A percentile compares a stretch with the other conserved stretches of the same genome.
Evolutionary conservation across 2,888 invertebrate genomes (phyloP).

Genomic region (Mesoligia furuncula): DNA sequence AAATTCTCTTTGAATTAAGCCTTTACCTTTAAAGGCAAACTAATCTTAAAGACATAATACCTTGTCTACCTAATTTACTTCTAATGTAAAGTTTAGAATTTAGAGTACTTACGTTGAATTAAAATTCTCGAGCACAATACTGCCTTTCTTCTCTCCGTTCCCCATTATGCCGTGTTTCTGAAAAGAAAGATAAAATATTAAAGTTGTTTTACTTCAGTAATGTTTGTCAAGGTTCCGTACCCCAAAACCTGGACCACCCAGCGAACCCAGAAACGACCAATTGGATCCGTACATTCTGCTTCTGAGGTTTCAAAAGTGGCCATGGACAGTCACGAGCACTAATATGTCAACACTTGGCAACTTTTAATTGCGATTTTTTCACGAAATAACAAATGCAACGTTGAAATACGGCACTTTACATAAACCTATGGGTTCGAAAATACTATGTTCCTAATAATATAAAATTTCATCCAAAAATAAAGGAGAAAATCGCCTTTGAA

Average conservation of each 20-base stretch:
- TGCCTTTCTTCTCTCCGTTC: slow-evolving; percentile 80
- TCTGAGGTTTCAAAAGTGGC: too few species aligned
- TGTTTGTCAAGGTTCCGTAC: background rate
- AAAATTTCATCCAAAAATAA: too few species aligned
- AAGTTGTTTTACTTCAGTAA: background rate
- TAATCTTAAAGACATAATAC: background rate
- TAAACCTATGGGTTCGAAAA: too few species aligned
- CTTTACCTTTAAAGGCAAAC: background rate
- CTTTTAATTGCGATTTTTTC: too few species aligned
- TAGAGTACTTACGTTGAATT: slow-evolving; percentile 83
- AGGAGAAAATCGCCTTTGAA: too few species aligned
- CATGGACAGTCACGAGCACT: too few species aligned
- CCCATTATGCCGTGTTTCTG: slow-evolving; percentile 78
- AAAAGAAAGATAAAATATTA: slow-evolving; percentile 67
- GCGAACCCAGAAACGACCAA: background rate
- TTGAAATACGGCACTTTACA: too few species aligned
- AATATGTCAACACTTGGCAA: too few species aligned
- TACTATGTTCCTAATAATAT: too few species aligned
- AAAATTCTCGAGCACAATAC: slow-evolving; percentile 84
- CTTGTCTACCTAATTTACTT: background rate
- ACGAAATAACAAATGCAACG: too few species aligned
- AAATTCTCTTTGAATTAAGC: slow-evolving; percentile 1
- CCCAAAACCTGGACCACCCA: too few species aligned
- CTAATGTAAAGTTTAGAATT: slow-evolving; percentile 11
- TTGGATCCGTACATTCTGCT: too few species aligned